Evolutionary conservation across 1,140 invertebrate species (phyloP).

Genomic region (Matsumurasca onukii): DNA sequence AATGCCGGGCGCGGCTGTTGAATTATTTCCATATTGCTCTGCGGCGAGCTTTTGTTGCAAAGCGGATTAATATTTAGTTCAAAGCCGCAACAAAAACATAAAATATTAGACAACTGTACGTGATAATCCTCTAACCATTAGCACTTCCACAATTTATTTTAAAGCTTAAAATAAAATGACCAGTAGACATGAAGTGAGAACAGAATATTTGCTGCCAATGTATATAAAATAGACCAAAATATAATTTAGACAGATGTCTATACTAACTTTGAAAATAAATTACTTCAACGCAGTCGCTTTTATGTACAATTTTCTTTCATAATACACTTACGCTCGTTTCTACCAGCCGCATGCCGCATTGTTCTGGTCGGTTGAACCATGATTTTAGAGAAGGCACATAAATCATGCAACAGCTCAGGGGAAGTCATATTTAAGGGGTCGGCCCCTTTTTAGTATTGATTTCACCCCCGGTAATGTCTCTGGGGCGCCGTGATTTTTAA

Average conservation of each 20-base stretch:
- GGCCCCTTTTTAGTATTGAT: constrained; percentile 16
- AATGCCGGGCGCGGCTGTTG: constrained; percentile 3
- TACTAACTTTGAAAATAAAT: too few relatives aligned
- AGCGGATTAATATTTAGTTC: constrained; percentile 14
- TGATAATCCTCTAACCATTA: too few relatives aligned
- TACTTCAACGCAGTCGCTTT: too few relatives aligned
- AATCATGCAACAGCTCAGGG: background rate
- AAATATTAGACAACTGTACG: background rate
- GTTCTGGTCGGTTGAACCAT: background rate
- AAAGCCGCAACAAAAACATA: background rate
- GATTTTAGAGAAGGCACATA: constrained; percentile 3
- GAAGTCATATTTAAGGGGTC: background rate
- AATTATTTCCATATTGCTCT: constrained; percentile 21
- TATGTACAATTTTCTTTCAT: too few relatives aligned
- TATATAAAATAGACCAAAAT: too few relatives aligned
- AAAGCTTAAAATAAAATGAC: too few relatives aligned
- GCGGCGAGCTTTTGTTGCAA: constrained; percentile 10
- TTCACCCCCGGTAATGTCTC: background rate
- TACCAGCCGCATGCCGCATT: background rate
- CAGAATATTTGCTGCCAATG: too few relatives aligned
- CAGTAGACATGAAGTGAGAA: too few relatives aligned
- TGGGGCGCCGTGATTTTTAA: background rate
- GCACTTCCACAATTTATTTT: too few relatives aligned
- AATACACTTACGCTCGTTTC: background rate
- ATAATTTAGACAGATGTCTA: too few relatives aligned